Conservation (phyloP, 2,797 vertebrate species). For the Eulemur mongoz region DNA sequence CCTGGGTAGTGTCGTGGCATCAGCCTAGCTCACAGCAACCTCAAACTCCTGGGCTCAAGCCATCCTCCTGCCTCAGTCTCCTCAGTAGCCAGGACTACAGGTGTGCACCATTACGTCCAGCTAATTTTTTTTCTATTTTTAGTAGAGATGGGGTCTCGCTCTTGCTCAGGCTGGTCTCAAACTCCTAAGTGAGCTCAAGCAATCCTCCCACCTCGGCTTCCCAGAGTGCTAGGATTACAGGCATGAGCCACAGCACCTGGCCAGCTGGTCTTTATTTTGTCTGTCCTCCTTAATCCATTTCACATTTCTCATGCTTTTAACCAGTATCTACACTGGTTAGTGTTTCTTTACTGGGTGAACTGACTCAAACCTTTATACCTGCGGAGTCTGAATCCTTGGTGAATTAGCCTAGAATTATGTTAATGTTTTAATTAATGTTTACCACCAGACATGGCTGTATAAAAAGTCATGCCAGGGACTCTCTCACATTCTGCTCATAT, state of each 20-base stretch:
- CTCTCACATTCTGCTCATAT: background rate
- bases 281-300: too few species aligned
- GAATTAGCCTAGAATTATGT: background rate
- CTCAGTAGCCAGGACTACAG: background rate
- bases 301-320: background rate
- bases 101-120: background rate
- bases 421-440: background rate
- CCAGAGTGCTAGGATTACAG: background rate
- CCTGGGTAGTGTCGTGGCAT: background rate
- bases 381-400: background rate
- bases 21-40: background rate
- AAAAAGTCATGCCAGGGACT: background rate
- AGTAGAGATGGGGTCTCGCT: background rate
- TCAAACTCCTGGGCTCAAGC: background rate
- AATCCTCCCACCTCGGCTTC: background rate
- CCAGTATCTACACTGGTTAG: background rate
- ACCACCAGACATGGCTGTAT: background rate
- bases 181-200: background rate
- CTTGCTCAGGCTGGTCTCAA: background rate
- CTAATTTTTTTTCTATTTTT: background rate
- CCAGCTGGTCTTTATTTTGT: too few species aligned
- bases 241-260: background rate
- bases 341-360: background rate
- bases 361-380: background rate
- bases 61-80: background rate